These are phyloP conservation scores for Harpalus rubripes DNA, from an alignment of 2,888 invertebrate species.

Conservation along the genomic window DNA sequence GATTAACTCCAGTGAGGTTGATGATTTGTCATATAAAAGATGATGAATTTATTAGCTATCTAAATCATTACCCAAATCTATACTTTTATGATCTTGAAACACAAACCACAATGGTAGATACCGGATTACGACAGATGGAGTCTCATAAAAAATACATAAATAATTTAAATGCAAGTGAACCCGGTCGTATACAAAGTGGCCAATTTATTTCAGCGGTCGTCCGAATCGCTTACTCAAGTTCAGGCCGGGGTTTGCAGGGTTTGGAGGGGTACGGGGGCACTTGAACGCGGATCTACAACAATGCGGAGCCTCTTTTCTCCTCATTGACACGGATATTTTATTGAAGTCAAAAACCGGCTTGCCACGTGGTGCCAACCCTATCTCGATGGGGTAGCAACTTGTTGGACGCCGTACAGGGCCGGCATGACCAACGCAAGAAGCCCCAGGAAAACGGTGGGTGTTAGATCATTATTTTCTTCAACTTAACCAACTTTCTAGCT, in stretches of 20 bases:
- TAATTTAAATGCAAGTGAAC: slow-evolving; percentile 66
- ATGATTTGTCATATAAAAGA: slow-evolving; percentile 21
- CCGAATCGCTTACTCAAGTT: slow-evolving; percentile 65
- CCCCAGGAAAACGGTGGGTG: slow-evolving; percentile 27
- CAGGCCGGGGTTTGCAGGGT: slow-evolving; percentile 34
- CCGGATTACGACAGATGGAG: slow-evolving; percentile 65
- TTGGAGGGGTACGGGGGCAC: slow-evolving; percentile 3
- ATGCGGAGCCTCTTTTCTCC: slow-evolving; percentile 66
- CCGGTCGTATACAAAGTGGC: slow-evolving; percentile 65
- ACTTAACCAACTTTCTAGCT: background rate
- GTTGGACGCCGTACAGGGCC: slow-evolving; percentile 46
- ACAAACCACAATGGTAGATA: slow-evolving; percentile 51
- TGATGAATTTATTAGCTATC: slow-evolving; percentile 23
- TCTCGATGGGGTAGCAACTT: slow-evolving; percentile 62
- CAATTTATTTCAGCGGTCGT: slow-evolving; percentile 66
- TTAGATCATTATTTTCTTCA: background rate
- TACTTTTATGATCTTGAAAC: slow-evolving; percentile 37
- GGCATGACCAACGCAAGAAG: slow-evolving; percentile 13
- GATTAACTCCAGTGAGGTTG: background rate
- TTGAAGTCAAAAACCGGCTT: slow-evolving; percentile 68
- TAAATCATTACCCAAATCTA: slow-evolving; percentile 22
- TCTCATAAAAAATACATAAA: slow-evolving; percentile 65
- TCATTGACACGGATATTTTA: slow-evolving; percentile 67
- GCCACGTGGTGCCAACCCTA: slow-evolving; percentile 64
- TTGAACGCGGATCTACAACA: slow-evolving; percentile 57